Evolutionary conservation across 2,797 vertebrate genomes (phyloP).

Genomic region (Mormyrus proboscirostris): DNA sequence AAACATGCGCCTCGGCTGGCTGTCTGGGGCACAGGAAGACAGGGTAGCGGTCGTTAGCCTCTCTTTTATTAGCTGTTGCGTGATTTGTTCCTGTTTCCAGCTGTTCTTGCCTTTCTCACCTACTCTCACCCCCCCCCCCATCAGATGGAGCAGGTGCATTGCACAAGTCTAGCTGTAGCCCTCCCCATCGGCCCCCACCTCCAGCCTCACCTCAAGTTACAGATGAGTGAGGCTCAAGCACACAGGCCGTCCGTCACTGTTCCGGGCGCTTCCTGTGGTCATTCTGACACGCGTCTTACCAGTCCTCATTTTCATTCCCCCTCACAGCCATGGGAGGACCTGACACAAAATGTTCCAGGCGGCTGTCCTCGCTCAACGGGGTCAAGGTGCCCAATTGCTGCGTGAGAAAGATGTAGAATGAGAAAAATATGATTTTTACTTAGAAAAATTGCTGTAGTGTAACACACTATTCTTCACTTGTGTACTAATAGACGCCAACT

Average conservation of each 20-base stretch:
- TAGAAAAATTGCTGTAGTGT: not conserved
- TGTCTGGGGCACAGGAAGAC: constrained; percentile 71
- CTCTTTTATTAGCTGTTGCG: constrained; percentile 94
- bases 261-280: constrained; percentile 69
- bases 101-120: constrained; percentile 62
- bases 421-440: not conserved
- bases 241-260: constrained; percentile 91
- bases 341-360: not conserved
- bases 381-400: not conserved
- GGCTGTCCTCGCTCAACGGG: not conserved
- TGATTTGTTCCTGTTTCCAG: constrained; percentile 95
- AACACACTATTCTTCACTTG: not conserved
- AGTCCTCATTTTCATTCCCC: not conserved
- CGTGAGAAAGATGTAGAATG: not conserved
- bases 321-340: not conserved
- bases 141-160: constrained; percentile 6
- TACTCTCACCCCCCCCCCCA: constrained; percentile 37
- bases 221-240: constrained; percentile 90
- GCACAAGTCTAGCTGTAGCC: not conserved
- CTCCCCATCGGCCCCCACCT: constrained; percentile 35
- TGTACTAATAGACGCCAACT: not conserved
- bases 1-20: constrained; percentile 96
- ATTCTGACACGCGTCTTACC: constrained; percentile 31
- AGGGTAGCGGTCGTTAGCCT: constrained; percentile 57
- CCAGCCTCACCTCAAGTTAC: constrained; percentile 77